These are phyloP conservation scores for Nymphalis polychloros DNA, from an alignment of 2,888 invertebrate species.

Conservation along the genomic window DNA sequence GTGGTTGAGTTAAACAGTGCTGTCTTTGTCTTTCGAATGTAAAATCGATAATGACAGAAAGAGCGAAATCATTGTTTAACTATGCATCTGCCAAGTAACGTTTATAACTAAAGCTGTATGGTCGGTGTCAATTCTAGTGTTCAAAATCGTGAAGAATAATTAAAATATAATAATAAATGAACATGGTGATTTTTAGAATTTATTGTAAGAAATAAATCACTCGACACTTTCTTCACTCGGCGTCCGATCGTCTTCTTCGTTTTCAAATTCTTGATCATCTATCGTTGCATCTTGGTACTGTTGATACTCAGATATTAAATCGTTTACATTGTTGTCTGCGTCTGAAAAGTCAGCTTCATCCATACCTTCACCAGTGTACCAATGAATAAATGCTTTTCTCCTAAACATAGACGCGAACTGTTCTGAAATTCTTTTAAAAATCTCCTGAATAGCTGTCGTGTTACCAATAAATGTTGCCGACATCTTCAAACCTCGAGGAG, in stretches of 20 bases:
- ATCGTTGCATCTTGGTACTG: slow-evolving; percentile 86
- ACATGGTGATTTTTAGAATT: too few relatives aligned
- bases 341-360: slow-evolving; percentile 96
- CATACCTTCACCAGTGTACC: slow-evolving; percentile 97
- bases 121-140: too few relatives aligned
- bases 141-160: too few relatives aligned
- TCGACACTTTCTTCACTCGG: slow-evolving; percentile 48
- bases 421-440: slow-evolving; percentile 92
- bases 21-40: too few relatives aligned
- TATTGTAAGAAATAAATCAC: slow-evolving; percentile 35
- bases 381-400: slow-evolving; percentile 97
- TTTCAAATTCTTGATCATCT: slow-evolving; percentile 81
- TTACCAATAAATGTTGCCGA: slow-evolving; percentile 94
- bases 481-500: slow-evolving; percentile 89
- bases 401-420: slow-evolving; percentile 97
- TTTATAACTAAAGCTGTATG: too few relatives aligned
- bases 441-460: slow-evolving; percentile 91
- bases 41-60: too few relatives aligned
- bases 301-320: slow-evolving; percentile 87
- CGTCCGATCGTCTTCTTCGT: slow-evolving; percentile 72
- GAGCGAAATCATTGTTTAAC: too few relatives aligned
- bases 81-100: too few relatives aligned
- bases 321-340: slow-evolving; percentile 93
- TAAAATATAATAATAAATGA: too few relatives aligned
- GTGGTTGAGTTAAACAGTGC: too few relatives aligned